Base-by-base conservation (phyloP, 2,888 invertebrate species). In the Thecocarcelia acutangulata region DNA sequence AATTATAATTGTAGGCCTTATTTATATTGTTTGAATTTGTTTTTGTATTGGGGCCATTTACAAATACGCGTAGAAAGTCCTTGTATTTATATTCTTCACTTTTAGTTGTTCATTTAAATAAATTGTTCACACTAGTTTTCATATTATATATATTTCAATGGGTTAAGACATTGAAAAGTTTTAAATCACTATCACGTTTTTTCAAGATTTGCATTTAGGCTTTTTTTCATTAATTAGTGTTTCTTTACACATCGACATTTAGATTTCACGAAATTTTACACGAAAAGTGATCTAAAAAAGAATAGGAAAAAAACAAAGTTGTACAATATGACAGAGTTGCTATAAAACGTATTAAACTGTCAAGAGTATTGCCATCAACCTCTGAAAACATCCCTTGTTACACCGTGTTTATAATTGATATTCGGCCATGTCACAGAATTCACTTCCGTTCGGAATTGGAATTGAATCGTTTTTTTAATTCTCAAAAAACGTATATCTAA, bases 21-120 rank as follows among this genome's bases (percentile, higher is more conserved):
- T 48, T 48, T 33, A 24, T 52, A 63, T 76, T 63, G 50, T 50
- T 54, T 68, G 28, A 69, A 19, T 56, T 81, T 81, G 68, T 73
- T 74, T 73, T 77, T 70, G 63, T 74, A 78, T 70, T 78, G 66
- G 56, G 82, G 82, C 78, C 82, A 82, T 63, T 75, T 63, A 64
- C 28, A 48, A 70, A 66, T 59, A 46, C 59, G 48, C 69, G 58
- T 64, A 24, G 56, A 52, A 73, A 48, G 56, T 76, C 61, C 73
- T 68, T 69, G 64, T 52, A 33, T 58, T 56, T 21, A 50, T 2
- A 4, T 59, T 28, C 3, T 17, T 15, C 19, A 70, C 37, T 61
- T 24, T 11, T 48, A 28, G 33, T n/a, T 40, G 50, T 78, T 72
- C 52, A 66, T 54, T 66, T 77, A 28, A n/a, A 42, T 9, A 0